Percentiles rank a stretch among this genome's conserved stretches.
Evolutionary conservation across 2,113 vertebrate species (phyloP).

Genomic region (Taurulus bubalis): DNA sequence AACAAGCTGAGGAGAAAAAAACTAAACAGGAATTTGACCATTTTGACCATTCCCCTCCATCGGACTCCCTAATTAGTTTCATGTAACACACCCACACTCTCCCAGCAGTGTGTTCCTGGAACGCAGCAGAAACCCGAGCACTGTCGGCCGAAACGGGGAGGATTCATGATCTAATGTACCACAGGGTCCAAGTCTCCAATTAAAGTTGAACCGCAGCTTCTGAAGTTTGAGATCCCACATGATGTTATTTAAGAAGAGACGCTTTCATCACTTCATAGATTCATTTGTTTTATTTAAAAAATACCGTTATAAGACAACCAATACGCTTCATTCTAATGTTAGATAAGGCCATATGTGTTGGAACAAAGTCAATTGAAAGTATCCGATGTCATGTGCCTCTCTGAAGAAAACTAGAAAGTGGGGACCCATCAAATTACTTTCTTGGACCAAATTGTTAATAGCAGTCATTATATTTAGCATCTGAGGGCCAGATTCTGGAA

Average conservation of each 20-base stretch:
- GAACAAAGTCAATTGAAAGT: neutral
- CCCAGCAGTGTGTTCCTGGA: slow-evolving; percentile 17
- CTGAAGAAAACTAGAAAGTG: neutral
- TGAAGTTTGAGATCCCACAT: neutral
- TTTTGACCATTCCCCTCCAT: slow-evolving; percentile 13
- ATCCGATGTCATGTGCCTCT: neutral
- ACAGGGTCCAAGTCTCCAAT: slow-evolving; percentile 5
- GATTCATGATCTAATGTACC: neutral
- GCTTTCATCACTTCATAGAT: neutral
- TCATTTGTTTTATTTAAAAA: neutral
- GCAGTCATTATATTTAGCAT: neutral
- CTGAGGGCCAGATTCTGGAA: slow-evolving; percentile 20
- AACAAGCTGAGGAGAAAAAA: neutral
- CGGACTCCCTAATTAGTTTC: slow-evolving; percentile 25
- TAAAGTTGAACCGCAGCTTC: neutral
- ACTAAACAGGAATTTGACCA: neutral
- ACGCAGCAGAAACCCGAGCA: slow-evolving; percentile 1
- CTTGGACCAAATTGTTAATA: slow-evolving; percentile 21
- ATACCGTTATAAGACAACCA: neutral
- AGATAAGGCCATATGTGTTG: neutral
- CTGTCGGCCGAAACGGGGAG: neutral
- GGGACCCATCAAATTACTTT: slow-evolving; percentile 6
- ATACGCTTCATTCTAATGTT: neutral
- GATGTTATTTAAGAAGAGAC: neutral
- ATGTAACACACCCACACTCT: slow-evolving; percentile 1